These are phyloP conservation scores for Orthosia incerta DNA, from an alignment of 2,888 invertebrate genomes.

Conservation along the genomic window DNA sequence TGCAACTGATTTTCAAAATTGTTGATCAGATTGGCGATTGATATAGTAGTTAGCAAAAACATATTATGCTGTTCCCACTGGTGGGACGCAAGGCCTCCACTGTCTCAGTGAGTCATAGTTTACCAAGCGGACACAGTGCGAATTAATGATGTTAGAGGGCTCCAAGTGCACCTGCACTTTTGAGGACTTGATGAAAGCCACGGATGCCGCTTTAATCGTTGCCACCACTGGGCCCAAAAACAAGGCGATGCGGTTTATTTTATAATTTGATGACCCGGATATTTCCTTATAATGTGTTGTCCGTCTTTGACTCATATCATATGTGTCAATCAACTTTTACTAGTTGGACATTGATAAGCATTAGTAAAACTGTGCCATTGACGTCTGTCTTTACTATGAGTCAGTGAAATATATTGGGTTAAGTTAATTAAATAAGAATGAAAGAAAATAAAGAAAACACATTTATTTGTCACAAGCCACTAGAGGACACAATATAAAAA, in stretches of 20 bases:
- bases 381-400: not conserved
- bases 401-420: not conserved
- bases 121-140: not conserved
- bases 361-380: not conserved
- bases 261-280: not conserved
- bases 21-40: not conserved
- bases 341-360: not conserved
- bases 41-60: not conserved
- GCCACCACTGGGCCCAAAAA: too few species aligned
- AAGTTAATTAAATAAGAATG: too few species aligned
- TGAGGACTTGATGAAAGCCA: too few species aligned
- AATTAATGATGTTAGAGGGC: not conserved
- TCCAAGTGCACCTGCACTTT: too few species aligned
- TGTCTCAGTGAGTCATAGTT: not conserved
- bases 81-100: not conserved
- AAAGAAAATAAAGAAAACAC: too few species aligned
- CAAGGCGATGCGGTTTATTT: not conserved
- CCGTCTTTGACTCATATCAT: not conserved
- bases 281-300: not conserved
- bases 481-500: too few species aligned
- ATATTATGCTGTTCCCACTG: not conserved
- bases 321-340: slow-evolving; percentile 2
- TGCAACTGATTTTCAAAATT: too few species aligned
- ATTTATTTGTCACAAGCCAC: too few species aligned
- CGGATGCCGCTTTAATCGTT: too few species aligned